phyloP scores from a whole-genome alignment of 2,113 vertebrate species.

The Isichthys henryi region DNA sequence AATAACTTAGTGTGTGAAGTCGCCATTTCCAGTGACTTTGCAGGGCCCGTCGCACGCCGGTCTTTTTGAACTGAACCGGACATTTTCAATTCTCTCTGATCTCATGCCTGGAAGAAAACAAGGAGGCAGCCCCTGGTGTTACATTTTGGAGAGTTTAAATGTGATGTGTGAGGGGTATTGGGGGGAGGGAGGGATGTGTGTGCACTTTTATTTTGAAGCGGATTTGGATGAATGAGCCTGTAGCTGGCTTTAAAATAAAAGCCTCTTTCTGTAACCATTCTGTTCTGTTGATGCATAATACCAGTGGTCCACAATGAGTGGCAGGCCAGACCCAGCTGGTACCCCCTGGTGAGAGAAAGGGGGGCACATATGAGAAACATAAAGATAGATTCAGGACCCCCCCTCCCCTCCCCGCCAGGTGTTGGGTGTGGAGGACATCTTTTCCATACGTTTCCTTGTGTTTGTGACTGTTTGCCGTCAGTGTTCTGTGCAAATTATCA shows the following conservation, averaged over 20 bases:
- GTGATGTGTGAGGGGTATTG: not conserved
- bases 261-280: not conserved
- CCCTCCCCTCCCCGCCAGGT: not conserved
- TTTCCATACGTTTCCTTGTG: not conserved
- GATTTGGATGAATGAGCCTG: not conserved
- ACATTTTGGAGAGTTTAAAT: not conserved
- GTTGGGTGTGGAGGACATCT: not conserved
- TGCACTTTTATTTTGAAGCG: not conserved
- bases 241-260: not conserved
- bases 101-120: not conserved
- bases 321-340: not conserved
- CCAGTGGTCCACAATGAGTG: not conserved
- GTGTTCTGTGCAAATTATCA: not conserved
- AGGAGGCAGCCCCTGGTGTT: not conserved
- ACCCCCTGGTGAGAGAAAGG: not conserved
- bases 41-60: not conserved
- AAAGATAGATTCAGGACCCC: not conserved
- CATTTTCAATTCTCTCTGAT: not conserved
- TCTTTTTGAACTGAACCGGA: not conserved
- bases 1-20: conserved; percentile 56
- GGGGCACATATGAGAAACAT: not conserved
- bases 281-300: not conserved
- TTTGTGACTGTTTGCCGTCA: not conserved
- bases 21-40: conserved; percentile 19
- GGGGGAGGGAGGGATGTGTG: not conserved